phyloP scores from a whole-genome alignment of 2,888 invertebrate species.

The Drosophila siamana region DNA sequence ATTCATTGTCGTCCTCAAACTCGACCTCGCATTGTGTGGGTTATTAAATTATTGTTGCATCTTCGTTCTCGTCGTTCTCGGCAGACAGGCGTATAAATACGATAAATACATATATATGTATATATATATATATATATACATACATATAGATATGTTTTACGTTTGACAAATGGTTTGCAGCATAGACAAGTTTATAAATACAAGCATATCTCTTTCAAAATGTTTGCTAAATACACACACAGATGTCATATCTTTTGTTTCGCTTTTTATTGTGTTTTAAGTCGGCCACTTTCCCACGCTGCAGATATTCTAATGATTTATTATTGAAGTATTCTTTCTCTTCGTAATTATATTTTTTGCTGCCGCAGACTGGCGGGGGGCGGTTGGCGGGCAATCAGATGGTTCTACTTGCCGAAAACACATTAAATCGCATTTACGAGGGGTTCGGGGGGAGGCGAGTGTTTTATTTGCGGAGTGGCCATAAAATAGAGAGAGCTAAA shows the following conservation, averaged over 20 bases:
- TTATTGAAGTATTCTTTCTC: background rate
- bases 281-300: background rate
- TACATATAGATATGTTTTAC: conserved; percentile 63
- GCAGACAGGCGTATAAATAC: conserved; percentile 58
- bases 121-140: no score
- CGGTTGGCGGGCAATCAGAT: no score
- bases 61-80: conserved; percentile 45
- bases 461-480: conserved; percentile 2
- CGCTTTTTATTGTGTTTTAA: background rate
- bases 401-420: no score
- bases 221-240: background rate
- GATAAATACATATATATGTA: conserved; percentile 64
- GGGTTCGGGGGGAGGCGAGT: background rate
- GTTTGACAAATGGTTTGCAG: conserved; percentile 67
- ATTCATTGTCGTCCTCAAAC: conserved; percentile 14
- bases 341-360: background rate
- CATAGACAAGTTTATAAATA: conserved; percentile 35
- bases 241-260: conserved; percentile 3
- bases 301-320: background rate
- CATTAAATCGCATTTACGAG: background rate
- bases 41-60: conserved; percentile 70
- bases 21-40: conserved; percentile 11
- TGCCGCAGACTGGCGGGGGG: background rate
- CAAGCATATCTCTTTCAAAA: background rate
- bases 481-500: conserved; percentile 12